Evolutionary conservation across 2,113 vertebrate species (phyloP), one percentile per base, ranked within the genome.

Genomic region (Benitochromis conjunctus): DNA sequence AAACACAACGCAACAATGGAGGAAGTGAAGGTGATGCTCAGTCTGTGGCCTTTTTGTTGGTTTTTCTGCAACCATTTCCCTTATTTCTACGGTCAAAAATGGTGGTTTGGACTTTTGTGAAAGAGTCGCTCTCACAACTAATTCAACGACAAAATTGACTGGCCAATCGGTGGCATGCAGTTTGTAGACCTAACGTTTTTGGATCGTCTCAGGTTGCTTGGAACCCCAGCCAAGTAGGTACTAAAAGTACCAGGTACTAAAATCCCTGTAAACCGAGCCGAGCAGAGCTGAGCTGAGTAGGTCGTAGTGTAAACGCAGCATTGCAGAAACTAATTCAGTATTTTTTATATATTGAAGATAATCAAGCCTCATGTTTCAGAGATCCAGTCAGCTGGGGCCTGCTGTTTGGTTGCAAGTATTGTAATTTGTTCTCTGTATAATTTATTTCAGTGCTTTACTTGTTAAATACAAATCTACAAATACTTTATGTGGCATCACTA

Each of bases 31-130:
- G 29, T 34, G 29, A 62, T 19, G 5, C 29, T 62, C 29, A 2
- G 16, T 62, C 16, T 34, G 6, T 62, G 0, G 16, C 29, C 34
- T 62, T 62, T 0, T 60, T 34, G 0, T 10, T 60, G 57, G 5
- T n/a, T 12, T 62, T 0, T 2, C 3, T 36, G 10, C 9, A 0
- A 36, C 60, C 0, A 12, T 7, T 7, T 62, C 2, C 5, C 58
- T 62, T 62, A 31, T 62, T 62, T 62, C 0, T 4, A 62, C 18
- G 9, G 58, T 36, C 58, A 36, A 36, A 62, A n/a, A 36, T 36
- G 2, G 6, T 36, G 58, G 5, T 62, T 62, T 36, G 3, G 60
- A 62, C 31, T 36, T 62, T 29, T 62, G 16, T 62, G 58, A 62
- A 62, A 12, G 31, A 62, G 18, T 36, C 2, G 9, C 9, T 62